A percentile compares a stretch with the other conserved stretches of the same genome.
These are phyloP conservation scores for Falco naumanni DNA, from an alignment of 2,797 vertebrate genomes.

Conservation along the genomic window DNA sequence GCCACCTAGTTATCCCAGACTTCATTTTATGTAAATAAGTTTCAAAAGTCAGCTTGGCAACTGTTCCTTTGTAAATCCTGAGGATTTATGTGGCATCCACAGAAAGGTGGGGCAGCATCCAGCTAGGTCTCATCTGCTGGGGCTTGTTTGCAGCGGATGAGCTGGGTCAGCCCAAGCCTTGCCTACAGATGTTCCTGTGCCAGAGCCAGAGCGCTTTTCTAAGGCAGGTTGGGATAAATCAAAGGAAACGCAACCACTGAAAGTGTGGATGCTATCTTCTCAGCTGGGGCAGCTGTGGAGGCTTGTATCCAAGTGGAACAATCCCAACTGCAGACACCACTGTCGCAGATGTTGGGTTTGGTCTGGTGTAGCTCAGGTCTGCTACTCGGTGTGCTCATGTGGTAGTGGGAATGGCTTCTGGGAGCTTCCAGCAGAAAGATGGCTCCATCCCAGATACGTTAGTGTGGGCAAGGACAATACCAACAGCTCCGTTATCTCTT, in stretches of 20 bases:
- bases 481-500: rapidly evolving
- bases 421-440: not conserved
- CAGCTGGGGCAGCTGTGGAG: not conserved
- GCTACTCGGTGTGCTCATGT: rapidly evolving
- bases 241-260: rapidly evolving
- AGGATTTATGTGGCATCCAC: not conserved
- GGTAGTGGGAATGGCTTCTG: not conserved
- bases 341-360: rapidly evolving
- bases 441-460: not conserved
- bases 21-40: not conserved
- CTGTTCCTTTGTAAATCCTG: not conserved
- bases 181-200: not conserved
- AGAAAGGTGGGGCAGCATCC: not conserved
- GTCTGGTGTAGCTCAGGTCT: not conserved
- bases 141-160: rapidly evolving
- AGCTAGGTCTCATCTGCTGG: not conserved
- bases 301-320: not conserved
- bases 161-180: not conserved
- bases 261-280: not conserved
- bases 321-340: rapidly evolving
- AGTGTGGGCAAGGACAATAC: not conserved
- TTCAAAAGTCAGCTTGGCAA: not conserved
- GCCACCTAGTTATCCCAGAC: not conserved
- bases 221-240: not conserved
- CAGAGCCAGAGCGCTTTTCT: not conserved